phyloP scores from a whole-genome alignment of 1,140 invertebrate genomes.

The Musca vetustissima region DNA sequence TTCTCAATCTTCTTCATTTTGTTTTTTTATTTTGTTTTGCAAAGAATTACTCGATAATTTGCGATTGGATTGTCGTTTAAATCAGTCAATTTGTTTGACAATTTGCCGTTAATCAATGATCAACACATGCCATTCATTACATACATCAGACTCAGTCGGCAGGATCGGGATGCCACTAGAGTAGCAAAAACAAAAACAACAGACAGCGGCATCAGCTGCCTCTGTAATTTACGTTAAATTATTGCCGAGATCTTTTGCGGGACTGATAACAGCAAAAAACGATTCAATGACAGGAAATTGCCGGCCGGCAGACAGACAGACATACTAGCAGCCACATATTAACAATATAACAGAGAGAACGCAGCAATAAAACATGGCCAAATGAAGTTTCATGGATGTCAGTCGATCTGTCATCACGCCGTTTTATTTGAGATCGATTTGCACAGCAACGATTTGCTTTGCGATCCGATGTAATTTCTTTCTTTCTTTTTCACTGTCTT shows the following conservation, averaged over 20 bases:
- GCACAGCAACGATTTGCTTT: background rate
- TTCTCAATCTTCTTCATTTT: too few species aligned
- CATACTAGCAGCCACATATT: background rate
- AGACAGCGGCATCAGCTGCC: too few species aligned
- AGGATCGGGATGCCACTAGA: background rate
- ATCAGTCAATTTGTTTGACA: slow-evolving; percentile 30
- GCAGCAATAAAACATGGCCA: background rate
- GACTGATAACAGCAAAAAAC: slow-evolving; percentile 6
- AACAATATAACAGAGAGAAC: too few species aligned
- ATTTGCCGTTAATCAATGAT: slow-evolving; percentile 29
- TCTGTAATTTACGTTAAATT: background rate
- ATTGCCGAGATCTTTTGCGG: background rate
- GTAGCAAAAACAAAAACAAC: background rate
- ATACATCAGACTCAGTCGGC: slow-evolving; percentile 23
- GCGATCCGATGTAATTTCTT: background rate
- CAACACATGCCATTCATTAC: slow-evolving; percentile 20
- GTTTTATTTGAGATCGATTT: slow-evolving; percentile 1
- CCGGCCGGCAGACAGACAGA: slow-evolving; percentile 9
- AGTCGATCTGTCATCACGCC: background rate
- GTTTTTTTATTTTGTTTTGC: too few species aligned
- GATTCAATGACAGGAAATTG: background rate
- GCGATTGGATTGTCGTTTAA: slow-evolving; percentile 4
- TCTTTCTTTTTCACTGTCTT: too few species aligned
- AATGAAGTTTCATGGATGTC: background rate
- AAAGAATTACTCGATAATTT: background rate